Evolutionary conservation across 2,113 vertebrate genomes (phyloP), one percentile per base, ranked within the genome.

Genomic region (Pelmatolapia mariae): DNA sequence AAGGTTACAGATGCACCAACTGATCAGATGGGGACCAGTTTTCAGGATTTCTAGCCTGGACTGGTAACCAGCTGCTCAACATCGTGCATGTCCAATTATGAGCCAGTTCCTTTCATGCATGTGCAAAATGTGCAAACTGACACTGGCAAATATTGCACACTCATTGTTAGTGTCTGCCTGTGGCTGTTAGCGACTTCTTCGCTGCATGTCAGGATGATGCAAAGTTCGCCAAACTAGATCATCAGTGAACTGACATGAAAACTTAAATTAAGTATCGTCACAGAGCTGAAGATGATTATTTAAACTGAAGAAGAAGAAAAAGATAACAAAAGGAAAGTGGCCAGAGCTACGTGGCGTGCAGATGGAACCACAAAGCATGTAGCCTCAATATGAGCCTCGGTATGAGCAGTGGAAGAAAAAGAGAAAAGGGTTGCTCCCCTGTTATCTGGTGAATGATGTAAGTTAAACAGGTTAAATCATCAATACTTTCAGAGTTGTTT

Each of bases 251-350:
- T 43, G 22, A 8, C 22, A 7, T 18, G 8, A 47, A 45, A 26
- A 45, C n/a, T 9, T 71, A 24, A 66, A n/a, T 0, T 24, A 71
- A 71, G 36, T 71, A 0, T 43, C 1, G 12, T 15, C n/a, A 26
- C 0, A 16, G 38, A 71, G 38, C 38, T 71, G 66, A 71, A 71
- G n/a, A 71, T 0, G 22, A 10, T 43, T 24, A 71, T 45, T 73
- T 7, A 66, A 22, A 66, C 6, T 38, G 2, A 38, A 66, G 61
- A 38, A 13, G 4, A 15, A 43, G 2, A 43, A 4, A 16, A 43
- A 10, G 13, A 10, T 45, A 24, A 43, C 3, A 43, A 71, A 24
- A 24, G 36, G 63, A 43, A 71, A 40, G 63, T 43, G 36, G 36
- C 63, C 36, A 73, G 45, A 73, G 66, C 22, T 73, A 73, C 1